Conservation (phyloP, 2,888 invertebrate genomes). For the Zygaena filipendulae region DNA sequence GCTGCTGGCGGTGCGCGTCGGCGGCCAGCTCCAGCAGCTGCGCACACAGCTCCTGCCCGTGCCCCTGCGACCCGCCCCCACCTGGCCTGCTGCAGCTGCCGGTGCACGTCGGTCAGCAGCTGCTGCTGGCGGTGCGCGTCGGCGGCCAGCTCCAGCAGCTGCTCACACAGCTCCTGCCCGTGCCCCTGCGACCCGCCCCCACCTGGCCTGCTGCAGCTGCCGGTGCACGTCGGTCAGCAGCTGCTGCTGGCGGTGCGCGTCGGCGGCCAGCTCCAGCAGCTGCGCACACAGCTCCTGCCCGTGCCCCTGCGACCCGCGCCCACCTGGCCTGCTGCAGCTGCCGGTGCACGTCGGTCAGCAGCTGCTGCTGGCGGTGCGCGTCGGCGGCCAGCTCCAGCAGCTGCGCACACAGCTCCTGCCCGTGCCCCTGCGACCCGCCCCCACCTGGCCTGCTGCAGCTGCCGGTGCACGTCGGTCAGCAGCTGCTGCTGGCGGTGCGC, state of each 20-base stretch:
- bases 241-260: slow-evolving; percentile 36
- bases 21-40: slow-evolving; percentile 86
- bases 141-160: slow-evolving; percentile 83
- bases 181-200: slow-evolving; percentile 76
- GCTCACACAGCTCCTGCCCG: slow-evolving; percentile 79
- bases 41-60: slow-evolving; percentile 76
- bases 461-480: slow-evolving; percentile 19
- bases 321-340: slow-evolving; percentile 25
- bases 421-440: slow-evolving; percentile 82
- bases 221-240: slow-evolving; percentile 21
- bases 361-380: slow-evolving; percentile 37
- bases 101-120: slow-evolving; percentile 22
- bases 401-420: slow-evolving; percentile 75
- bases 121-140: slow-evolving; percentile 36
- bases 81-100: slow-evolving; percentile 77
- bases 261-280: slow-evolving; percentile 64
- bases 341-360: slow-evolving; percentile 20
- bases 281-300: slow-evolving; percentile 75
- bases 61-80: slow-evolving; percentile 86
- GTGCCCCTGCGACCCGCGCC: slow-evolving; percentile 81
- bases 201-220: slow-evolving; percentile 25
- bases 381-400: slow-evolving; percentile 64
- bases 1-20: slow-evolving; percentile 34
- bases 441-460: slow-evolving; percentile 84
- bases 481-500: slow-evolving; percentile 38